Evolutionary conservation across 1,140 invertebrate species (phyloP), one percentile per base, ranked within the genome.

Genomic region (Aphelinus certus): DNA sequence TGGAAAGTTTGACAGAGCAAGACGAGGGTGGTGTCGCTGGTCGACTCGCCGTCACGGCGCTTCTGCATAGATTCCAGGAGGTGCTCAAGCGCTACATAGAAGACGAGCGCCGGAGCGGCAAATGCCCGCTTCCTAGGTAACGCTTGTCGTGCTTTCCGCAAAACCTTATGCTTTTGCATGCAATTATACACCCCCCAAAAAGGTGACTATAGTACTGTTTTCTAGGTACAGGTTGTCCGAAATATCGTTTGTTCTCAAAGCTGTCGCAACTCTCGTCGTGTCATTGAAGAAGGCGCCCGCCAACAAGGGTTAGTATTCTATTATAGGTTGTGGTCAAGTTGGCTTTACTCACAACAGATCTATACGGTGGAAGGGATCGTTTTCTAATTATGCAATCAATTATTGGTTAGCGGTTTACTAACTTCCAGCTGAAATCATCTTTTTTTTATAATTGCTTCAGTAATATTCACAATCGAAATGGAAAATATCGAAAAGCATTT

Each of bases 171-270:
- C 4, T 53, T 53, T 53, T 53, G 4, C 51, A 53, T 53, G 9
- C 4, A 53, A 53, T 53, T 4, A 6, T 9, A 53, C 51, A 9
- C 9, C 51, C 51, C 67, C 51, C 49, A 73, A 76, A 71, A 76
- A 76, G 75, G 26, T 76, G 64, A 76, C 75, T 76, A 73, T 82
- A 79, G 60, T 73, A 80, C 73, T 78, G 57, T 83, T 80, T 89
- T 89, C 73, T 87, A 97, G 97, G 84, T 96, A 97, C 81, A 91
- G 97, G 72, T 89, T 98, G 68, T 97, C 96, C 3, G 97, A 99
- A 89, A 97, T 98, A 85, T 96, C 96, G 56, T 98, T 98, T 88
- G 97, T 98, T n/a, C 84, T 99, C 48, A 97, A 98, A 89, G 97
- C 97, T 60, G 93, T 98, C 65, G 95, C 96, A 7, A 98, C 97